These are phyloP conservation scores for Radopholus similis DNA, from an alignment of 1,140 invertebrate genomes.

Conservation along the genomic window DNA sequence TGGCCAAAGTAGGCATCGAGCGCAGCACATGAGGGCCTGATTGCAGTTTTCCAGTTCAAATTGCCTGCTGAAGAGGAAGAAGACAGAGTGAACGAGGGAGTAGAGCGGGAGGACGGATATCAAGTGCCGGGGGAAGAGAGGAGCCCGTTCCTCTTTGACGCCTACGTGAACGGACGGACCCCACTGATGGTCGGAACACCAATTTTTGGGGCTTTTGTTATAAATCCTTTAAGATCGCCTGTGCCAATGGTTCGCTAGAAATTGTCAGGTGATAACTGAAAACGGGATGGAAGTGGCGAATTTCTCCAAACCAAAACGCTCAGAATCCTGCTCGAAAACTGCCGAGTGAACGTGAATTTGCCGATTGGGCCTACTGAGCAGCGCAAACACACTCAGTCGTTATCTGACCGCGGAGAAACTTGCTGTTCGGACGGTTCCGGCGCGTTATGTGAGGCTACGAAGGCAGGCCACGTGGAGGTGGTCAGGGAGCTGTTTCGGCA, in stretches of 20 bases:
- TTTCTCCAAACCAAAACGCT: conserved; percentile 24
- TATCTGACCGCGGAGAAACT: conserved; percentile 37
- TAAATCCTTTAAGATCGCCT: conserved; percentile 55
- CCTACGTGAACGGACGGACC: conserved; percentile 20
- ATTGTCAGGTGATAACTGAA: conserved; percentile 34
- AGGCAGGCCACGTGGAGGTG: conserved; percentile 66
- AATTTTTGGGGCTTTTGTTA: conserved; percentile 64
- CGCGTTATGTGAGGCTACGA: conserved; percentile 73
- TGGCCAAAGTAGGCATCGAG: conserved; percentile 72
- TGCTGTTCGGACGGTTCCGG: conserved; percentile 63
- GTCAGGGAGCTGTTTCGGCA: conserved; percentile 75
- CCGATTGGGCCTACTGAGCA: conserved; percentile 46
- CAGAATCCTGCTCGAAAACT: conserved; percentile 70
- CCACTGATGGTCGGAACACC: conserved; percentile 33
- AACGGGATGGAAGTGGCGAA: conserved; percentile 68
- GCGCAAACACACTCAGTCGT: conserved; percentile 28
- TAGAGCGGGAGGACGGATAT: background rate
- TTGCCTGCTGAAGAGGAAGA: conserved; percentile 36
- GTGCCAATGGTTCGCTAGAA: conserved; percentile 41
- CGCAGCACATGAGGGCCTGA: no score
- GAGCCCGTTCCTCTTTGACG: conserved; percentile 40
- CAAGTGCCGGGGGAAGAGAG: conserved; percentile 23
- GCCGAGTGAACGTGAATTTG: conserved; percentile 64
- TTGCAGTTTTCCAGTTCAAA: conserved; percentile 23
- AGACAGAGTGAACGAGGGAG: background rate